Percentiles rank a stretch among this genome's conserved stretches.
These are phyloP conservation scores for Gambusia yucatana DNA, from an alignment of 2,797 vertebrate species.

Conservation along the genomic window DNA sequence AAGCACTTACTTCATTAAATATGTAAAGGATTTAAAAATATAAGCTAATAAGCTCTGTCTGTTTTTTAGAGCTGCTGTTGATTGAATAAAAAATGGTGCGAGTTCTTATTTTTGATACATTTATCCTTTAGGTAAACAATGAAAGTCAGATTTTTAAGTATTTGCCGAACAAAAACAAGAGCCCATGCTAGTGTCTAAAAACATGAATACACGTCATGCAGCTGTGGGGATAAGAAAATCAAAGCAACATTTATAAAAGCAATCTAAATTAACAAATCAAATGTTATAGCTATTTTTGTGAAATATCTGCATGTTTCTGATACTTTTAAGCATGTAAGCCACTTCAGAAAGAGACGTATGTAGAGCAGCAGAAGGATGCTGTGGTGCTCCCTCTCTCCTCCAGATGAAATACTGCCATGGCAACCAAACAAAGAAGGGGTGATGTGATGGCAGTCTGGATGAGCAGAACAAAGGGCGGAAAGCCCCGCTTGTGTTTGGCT, in stretches of 20 bases:
- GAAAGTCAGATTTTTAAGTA: background rate
- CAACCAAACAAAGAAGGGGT: constrained; percentile 86
- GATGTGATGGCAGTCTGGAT: constrained; percentile 75
- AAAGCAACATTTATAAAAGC: background rate
- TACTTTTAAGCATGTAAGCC: background rate
- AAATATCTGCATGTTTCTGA: background rate
- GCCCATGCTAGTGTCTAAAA: background rate
- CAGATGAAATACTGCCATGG: constrained; percentile 85
- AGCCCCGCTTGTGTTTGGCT: constrained; percentile 62
- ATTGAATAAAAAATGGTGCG: background rate
- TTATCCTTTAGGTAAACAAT: background rate
- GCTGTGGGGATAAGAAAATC: background rate
- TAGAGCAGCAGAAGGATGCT: constrained; percentile 43
- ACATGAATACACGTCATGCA: background rate
- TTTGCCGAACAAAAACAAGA: background rate
- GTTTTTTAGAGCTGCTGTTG: background rate
- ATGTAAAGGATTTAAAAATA: background rate
- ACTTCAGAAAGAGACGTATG: constrained; percentile 14
- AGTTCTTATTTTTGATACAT: background rate
- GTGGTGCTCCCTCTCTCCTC: constrained; percentile 68
- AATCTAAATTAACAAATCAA: background rate
- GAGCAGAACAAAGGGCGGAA: constrained; percentile 80
- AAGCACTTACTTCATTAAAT: background rate
- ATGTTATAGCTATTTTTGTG: background rate
- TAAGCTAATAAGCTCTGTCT: background rate